Evolutionary conservation across 2,113 vertebrate species (phyloP).

Genomic region (Lophochroa leadbeateri): DNA sequence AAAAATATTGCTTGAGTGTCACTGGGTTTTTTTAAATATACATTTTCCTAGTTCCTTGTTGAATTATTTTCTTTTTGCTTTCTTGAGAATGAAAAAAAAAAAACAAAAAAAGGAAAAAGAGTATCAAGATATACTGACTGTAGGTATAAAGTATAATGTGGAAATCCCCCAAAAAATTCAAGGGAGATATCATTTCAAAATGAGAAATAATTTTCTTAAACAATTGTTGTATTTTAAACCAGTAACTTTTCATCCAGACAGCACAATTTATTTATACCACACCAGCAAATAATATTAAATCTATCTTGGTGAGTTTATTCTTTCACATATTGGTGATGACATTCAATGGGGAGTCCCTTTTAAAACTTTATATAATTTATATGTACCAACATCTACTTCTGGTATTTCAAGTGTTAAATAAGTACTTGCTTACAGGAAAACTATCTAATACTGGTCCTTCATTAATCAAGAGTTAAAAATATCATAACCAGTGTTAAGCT

Average conservation of each 20-base stretch:
- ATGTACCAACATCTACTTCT: neutral
- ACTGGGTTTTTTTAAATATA: neutral
- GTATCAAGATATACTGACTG: neutral
- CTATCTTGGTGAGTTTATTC: neutral
- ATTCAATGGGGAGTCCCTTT: neutral
- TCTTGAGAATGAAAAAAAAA: neutral
- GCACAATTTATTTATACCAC: neutral
- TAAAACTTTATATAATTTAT: neutral
- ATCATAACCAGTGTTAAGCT: neutral
- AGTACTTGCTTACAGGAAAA: neutral
- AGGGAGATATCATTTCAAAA: neutral
- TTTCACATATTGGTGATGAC: neutral
- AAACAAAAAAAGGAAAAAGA: neutral
- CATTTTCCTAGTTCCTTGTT: neutral
- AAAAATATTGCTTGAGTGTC: neutral
- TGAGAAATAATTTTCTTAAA: neutral
- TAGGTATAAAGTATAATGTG: neutral
- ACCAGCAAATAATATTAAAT: neutral
- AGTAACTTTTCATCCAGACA: neutral
- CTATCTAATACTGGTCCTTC: neutral
- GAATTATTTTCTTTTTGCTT: neutral
- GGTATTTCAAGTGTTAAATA: neutral
- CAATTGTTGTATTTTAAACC: neutral
- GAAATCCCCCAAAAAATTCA: neutral
- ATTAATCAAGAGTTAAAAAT: neutral